phyloP scores from a whole-genome alignment of 2,113 vertebrate genomes.

The Chlorodrepanis virens region DNA sequence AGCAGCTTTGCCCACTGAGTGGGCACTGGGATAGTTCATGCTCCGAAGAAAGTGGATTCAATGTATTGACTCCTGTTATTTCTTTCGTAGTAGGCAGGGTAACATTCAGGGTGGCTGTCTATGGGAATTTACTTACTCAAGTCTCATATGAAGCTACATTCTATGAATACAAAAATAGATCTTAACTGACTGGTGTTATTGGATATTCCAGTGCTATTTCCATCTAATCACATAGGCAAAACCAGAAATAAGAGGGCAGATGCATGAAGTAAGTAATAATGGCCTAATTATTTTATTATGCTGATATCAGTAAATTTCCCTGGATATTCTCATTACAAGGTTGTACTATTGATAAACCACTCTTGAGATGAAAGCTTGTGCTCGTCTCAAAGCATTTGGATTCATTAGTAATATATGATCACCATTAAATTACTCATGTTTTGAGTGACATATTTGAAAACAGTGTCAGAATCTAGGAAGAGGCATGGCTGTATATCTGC shows the following conservation, averaged over 20 bases:
- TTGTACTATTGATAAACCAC: not conserved
- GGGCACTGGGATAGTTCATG: not conserved
- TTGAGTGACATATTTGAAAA: not conserved
- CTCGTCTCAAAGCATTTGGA: not conserved
- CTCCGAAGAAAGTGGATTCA: not conserved
- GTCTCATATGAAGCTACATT: not conserved
- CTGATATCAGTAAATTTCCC: not conserved
- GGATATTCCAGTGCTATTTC: not conserved
- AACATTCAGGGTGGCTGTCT: not conserved
- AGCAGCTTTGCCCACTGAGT: not conserved
- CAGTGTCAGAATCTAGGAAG: not conserved
- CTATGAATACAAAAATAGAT: not conserved
- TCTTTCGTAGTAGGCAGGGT: not conserved
- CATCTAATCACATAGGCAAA: not conserved
- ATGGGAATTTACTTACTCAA: not conserved
- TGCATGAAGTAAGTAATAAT: not conserved
- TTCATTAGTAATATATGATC: not conserved
- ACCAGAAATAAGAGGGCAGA: not conserved
- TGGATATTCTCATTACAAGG: not conserved
- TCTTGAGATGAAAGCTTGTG: not conserved
- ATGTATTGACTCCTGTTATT: not conserved
- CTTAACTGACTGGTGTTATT: not conserved
- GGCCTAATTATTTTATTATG: not conserved
- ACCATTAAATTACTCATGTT: not conserved
- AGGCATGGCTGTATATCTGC: not conserved